Base-by-base conservation (phyloP, 1,140 invertebrate genomes). In the Drepana arcuata region DNA sequence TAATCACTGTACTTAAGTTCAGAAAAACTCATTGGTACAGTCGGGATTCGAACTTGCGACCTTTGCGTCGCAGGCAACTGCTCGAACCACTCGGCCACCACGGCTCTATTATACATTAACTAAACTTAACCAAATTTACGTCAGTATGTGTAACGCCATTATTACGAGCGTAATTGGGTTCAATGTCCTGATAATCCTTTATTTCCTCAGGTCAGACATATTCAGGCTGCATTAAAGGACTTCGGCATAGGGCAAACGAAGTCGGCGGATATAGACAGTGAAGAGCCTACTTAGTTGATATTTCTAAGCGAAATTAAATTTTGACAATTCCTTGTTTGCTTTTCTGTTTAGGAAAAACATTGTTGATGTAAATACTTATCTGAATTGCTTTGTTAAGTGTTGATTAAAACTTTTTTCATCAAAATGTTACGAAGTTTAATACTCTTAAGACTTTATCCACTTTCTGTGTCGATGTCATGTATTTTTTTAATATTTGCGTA, bases 201-300 rank as follows among this genome's bases (percentile, higher is more conserved):
- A n/a, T n/a, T n/a, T n/a, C n/a, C n/a, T 48, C 63, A 80, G 75
- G 75, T 77, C 41, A 67, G 72, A 54, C 77, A 81, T 30, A 81
- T 81, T 68, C 57, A 77, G 44, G 74, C 71, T 18, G 77, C 74
- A 0, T 38, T 79, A 25, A 71, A 60, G 53, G 61, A 78, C 35
- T 81, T 64, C 37, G 66, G 58, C 2, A 81, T 81, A 16, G 77
- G 68, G 2, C 70, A 71, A 56, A 42, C 41, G 16, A 77, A 69
- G 34, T 34, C 75, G 2, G 51, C 40, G 3, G 64, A 68, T 15
- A 48, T 53, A 4, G 56, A 61, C n/a, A 51, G 34, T 11, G 64
- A 71, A 27, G 70, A 77, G 33, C 50, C 60, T 13, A 73, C 75
- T 48, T 74, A 77, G 52, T 66, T 25, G 13, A 4, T 10, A 30